A percentile compares a stretch with the other conserved stretches of the same genome.
These are phyloP conservation scores for Pitangus sulphuratus DNA, from an alignment of 2,797 vertebrate species.

Conservation along the genomic window DNA sequence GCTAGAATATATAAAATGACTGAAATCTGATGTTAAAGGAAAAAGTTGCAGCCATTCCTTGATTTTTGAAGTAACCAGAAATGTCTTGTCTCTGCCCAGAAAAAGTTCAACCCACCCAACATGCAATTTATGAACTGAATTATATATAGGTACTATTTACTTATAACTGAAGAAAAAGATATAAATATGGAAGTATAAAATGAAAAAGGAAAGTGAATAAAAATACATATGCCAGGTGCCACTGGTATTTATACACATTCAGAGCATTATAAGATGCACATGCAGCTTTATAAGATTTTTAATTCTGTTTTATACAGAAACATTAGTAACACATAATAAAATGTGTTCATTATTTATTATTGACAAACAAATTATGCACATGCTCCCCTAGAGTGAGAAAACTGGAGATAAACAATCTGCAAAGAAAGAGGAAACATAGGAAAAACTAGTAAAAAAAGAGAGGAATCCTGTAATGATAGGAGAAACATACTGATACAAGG, in stretches of 20 bases:
- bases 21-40: background rate
- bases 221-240: background rate
- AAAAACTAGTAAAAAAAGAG: slow-evolving; percentile 50
- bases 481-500: slow-evolving; percentile 47
- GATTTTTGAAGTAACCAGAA: background rate
- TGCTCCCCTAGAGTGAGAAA: slow-evolving; percentile 47
- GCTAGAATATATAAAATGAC: background rate
- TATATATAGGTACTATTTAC: background rate
- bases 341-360: slow-evolving; percentile 55
- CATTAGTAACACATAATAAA: slow-evolving; percentile 35
- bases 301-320: background rate
- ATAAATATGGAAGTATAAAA: background rate
- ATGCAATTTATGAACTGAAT: background rate
- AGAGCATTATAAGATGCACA: too few relatives aligned
- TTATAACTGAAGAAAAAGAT: background rate
- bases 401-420: slow-evolving; percentile 55
- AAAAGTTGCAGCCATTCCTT: background rate
- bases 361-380: slow-evolving; percentile 57
- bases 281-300: slow-evolving; percentile 8
- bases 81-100: background rate
- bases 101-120: background rate
- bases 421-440: slow-evolving; percentile 48
- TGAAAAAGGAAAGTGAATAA: background rate
- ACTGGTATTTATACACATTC: background rate
- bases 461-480: slow-evolving; percentile 45